Conservation (phyloP, 2,888 invertebrate species). For the Cabera pusaria region DNA sequence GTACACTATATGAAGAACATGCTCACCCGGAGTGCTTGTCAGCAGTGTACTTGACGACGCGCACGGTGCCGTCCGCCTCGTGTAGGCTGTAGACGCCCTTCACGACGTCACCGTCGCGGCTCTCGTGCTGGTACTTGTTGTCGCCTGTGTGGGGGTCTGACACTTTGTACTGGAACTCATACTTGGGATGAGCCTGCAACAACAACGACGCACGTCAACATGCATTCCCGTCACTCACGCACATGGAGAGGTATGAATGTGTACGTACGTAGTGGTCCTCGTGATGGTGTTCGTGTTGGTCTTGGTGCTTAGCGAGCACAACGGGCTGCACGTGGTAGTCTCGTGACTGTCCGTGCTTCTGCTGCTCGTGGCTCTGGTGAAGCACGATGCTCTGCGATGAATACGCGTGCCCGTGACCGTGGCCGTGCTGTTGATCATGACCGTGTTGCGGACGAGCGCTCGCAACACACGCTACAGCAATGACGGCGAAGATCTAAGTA, state of each 20-base stretch:
- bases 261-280: constrained; percentile 11
- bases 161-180: constrained; percentile 71
- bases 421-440: constrained; percentile 31
- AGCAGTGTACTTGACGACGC: constrained; percentile 39
- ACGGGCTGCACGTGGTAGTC: constrained; percentile 6
- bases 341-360: not conserved
- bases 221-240: constrained; percentile 29
- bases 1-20: too few relatives aligned
- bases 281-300: constrained; percentile 7
- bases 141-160: constrained; percentile 77
- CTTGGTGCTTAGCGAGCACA: constrained; percentile 5
- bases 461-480: too few relatives aligned
- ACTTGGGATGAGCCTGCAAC: constrained; percentile 43
- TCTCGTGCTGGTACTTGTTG: constrained; percentile 74
- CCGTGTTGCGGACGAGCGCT: constrained; percentile 3
- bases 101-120: constrained; percentile 79
- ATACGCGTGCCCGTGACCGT: constrained; percentile 19
- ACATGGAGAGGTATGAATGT: not conserved
- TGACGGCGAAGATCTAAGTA: too few relatives aligned
- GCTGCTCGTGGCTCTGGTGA: not conserved
- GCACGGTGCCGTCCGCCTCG: constrained; percentile 58
- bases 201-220: not conserved
- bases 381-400: constrained; percentile 24
- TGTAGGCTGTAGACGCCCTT: constrained; percentile 57
- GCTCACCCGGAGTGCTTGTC: constrained; percentile 30